Evolutionary conservation across 2,888 invertebrate genomes (phyloP).

Genomic region (Nebria brevicollis): DNA sequence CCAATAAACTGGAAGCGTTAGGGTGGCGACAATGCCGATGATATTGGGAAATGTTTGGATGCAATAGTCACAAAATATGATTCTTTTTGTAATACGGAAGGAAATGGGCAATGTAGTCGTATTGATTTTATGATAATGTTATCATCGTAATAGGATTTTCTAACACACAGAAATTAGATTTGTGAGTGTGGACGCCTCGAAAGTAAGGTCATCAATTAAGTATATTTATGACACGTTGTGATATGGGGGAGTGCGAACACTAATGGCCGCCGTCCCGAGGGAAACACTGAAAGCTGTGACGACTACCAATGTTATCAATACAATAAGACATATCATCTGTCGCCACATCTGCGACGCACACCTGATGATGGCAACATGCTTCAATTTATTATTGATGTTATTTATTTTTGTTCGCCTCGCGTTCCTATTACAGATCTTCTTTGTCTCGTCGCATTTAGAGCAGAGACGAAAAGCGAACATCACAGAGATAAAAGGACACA

Average conservation of each 20-base stretch:
- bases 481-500: slow-evolving; percentile 7
- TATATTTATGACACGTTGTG: slow-evolving; percentile 42
- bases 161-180: background rate
- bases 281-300: background rate
- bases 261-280: slow-evolving; percentile 26
- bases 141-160: background rate
- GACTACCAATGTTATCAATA: slow-evolving; percentile 1
- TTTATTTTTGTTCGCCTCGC: too few relatives aligned
- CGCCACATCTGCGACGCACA: background rate
- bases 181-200: background rate
- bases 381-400: background rate
- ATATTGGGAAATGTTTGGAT: background rate
- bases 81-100: background rate
- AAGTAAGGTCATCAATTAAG: slow-evolving; percentile 42
- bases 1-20: slow-evolving; percentile 38
- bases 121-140: slow-evolving; percentile 4
- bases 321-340: background rate
- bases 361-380: background rate
- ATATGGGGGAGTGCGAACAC: slow-evolving; percentile 19
- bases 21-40: slow-evolving; percentile 27
- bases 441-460: background rate
- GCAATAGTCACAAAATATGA: background rate
- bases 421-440: too few relatives aligned
- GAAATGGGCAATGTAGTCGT: background rate
- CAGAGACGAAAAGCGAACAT: background rate